phyloP scores from a whole-genome alignment of 1,140 invertebrate species.

The Aphis gossypii region DNA sequence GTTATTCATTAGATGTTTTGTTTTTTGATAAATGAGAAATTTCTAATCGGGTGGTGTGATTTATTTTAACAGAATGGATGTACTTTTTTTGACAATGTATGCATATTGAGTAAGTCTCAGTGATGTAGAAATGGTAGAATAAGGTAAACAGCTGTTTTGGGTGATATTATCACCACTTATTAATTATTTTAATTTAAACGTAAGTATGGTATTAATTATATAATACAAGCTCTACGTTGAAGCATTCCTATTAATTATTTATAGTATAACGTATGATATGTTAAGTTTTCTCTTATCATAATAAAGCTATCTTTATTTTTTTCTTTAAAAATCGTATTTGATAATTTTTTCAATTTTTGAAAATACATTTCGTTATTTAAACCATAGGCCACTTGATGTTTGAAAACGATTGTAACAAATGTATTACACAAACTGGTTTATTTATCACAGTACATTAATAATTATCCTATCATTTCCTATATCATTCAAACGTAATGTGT shows the following conservation, averaged over 20 bases:
- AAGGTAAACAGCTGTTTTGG: neutral
- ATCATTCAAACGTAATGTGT: neutral
- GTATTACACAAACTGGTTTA: neutral
- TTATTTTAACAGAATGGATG: constrained; percentile 33
- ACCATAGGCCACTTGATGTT: neutral
- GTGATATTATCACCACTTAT: neutral
- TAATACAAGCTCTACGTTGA: constrained; percentile 3
- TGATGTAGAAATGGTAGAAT: constrained; percentile 46
- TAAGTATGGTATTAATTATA: neutral
- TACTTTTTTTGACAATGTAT: constrained; percentile 38
- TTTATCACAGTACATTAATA: neutral
- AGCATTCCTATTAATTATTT: constrained; percentile 50
- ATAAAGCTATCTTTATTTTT: constrained; percentile 18
- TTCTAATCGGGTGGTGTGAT: constrained; percentile 41
- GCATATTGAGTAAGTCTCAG: neutral
- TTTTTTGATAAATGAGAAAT: constrained; percentile 50
- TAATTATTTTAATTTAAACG: constrained; percentile 16
- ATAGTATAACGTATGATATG: constrained; percentile 35
- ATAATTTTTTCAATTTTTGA: neutral
- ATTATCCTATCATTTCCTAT: constrained; percentile 30
- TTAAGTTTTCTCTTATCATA: constrained; percentile 43
- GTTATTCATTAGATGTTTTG: constrained; percentile 45
- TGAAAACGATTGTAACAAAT: neutral
- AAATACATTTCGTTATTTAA: neutral
- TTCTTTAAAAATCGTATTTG: constrained; percentile 35